Percentiles rank a stretch among this genome's conserved stretches.
Conservation (phyloP, 2,113 vertebrate species). For the Xenopus tropicalis region DNA sequence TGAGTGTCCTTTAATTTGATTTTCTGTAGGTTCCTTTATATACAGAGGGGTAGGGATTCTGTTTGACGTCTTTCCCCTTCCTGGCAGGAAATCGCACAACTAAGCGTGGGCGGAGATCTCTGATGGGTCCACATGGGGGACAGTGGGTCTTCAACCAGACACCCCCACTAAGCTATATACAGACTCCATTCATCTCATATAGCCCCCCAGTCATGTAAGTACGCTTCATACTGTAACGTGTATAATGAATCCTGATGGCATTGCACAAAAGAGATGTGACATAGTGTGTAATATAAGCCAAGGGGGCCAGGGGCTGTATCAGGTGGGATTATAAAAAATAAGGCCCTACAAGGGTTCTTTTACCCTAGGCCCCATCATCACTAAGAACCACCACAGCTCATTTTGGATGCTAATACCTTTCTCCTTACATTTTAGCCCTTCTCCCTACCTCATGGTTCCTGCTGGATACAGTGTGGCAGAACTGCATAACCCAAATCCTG, state of each 20-base stretch:
- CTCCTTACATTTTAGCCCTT: slow-evolving; percentile 57
- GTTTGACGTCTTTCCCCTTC: not conserved
- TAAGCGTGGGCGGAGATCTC: not conserved
- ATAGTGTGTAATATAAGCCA: too few species aligned
- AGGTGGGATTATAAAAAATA: too few species aligned
- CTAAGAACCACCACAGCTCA: too few species aligned
- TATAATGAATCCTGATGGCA: too few species aligned
- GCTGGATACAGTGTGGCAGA: not conserved
- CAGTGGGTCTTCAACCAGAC: not conserved
- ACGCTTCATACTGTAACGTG: not conserved
- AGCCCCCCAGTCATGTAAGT: slow-evolving; percentile 65
- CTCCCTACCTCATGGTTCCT: slow-evolving; percentile 31
- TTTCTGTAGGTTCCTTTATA: too few species aligned
- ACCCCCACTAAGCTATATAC: slow-evolving; percentile 55
- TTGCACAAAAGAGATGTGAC: too few species aligned
- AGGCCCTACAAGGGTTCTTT: too few species aligned
- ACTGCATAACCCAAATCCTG: not conserved
- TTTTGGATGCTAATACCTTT: too few species aligned
- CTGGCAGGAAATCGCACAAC: not conserved
- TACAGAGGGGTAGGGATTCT: not conserved
- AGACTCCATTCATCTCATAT: slow-evolving; percentile 56
- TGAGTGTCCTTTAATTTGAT: not conserved
- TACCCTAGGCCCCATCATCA: too few species aligned
- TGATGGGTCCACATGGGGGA: not conserved
- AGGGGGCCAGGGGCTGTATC: too few species aligned